Conservation (phyloP, 2,888 invertebrate species). For the Tenthredo distinguenda region DNA sequence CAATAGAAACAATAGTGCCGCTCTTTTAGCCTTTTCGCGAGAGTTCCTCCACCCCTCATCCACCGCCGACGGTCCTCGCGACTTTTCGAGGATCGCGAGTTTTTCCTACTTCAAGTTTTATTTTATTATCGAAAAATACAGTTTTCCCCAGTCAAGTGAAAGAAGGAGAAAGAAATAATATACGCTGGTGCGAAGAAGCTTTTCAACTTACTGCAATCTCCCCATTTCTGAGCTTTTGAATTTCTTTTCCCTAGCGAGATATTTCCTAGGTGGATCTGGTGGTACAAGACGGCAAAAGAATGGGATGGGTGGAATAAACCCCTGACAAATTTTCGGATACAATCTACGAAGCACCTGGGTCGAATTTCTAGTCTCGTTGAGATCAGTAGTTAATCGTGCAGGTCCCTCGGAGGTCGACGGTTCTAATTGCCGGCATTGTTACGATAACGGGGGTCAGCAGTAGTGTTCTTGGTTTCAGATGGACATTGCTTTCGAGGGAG, state of each 20-base stretch:
- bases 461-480: constrained; percentile 57
- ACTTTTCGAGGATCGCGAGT: constrained; percentile 40
- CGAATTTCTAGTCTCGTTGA: constrained; percentile 51
- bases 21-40: constrained; percentile 48
- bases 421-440: constrained; percentile 67
- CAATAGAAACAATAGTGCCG: constrained; percentile 52
- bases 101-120: not conserved
- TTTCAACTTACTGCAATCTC: not conserved
- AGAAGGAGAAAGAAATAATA: not conserved
- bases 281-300: not conserved
- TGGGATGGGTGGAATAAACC: not conserved
- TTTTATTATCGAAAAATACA: constrained; percentile 31
- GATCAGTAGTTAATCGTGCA: constrained; percentile 53
- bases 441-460: constrained; percentile 60
- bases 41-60: constrained; percentile 25
- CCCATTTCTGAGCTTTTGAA: not conserved
- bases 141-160: not conserved
- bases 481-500: constrained; percentile 61
- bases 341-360: constrained; percentile 49
- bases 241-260: not conserved
- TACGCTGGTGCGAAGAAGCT: not conserved
- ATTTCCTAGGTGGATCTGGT: not conserved
- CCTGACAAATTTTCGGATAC: constrained; percentile 27
- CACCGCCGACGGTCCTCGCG: constrained; percentile 25
- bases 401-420: constrained; percentile 59